These are phyloP conservation scores for Rattus rattus DNA, from an alignment of 2,113 vertebrate species.

Conservation along the genomic window DNA sequence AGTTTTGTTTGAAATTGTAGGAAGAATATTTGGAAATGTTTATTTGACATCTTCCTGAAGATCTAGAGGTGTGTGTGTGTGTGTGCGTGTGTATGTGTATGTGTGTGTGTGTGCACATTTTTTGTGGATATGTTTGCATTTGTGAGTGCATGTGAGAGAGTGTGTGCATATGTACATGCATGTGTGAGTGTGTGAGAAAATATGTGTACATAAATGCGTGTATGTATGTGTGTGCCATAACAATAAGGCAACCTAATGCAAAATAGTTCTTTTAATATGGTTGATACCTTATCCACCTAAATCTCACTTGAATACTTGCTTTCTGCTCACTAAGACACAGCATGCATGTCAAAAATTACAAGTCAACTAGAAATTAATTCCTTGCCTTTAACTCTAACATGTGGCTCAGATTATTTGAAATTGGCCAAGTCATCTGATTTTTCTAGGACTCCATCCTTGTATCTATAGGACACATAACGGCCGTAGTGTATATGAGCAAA, in stretches of 20 bases:
- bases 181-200: background rate
- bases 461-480: background rate
- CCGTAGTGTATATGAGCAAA: background rate
- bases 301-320: background rate
- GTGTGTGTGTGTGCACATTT: too few relatives aligned
- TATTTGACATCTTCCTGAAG: conserved; percentile 15
- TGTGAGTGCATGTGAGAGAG: background rate
- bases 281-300: background rate
- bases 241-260: background rate
- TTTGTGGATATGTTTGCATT: background rate
- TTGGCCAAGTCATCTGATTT: background rate
- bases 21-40: background rate
- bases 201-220: background rate
- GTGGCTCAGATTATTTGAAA: background rate
- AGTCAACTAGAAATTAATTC: background rate
- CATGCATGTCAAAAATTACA: background rate
- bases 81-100: background rate
- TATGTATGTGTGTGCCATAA: background rate
- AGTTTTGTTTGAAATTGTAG: conserved; percentile 48
- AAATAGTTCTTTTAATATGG: background rate
- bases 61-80: background rate
- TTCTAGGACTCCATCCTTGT: too few relatives aligned
- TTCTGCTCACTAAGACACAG: background rate
- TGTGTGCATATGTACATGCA: background rate
- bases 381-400: background rate